Conservation (phyloP, 2,113 vertebrate species). For the Setophaga coronata region DNA sequence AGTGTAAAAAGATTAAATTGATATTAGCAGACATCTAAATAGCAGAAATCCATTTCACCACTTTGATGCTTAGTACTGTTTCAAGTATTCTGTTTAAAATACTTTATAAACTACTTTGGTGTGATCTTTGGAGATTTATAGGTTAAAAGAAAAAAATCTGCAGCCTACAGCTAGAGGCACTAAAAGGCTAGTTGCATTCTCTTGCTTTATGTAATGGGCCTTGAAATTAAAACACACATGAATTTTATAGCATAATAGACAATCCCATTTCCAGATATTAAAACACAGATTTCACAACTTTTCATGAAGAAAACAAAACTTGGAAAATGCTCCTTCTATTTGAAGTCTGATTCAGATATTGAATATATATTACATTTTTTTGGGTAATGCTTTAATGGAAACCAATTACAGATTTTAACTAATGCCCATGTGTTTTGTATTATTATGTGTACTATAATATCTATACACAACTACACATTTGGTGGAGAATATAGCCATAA, state of each 20-base stretch:
- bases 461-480: background rate
- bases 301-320: background rate
- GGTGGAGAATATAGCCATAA: background rate
- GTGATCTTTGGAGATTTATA: background rate
- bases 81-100: conserved; percentile 16
- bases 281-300: background rate
- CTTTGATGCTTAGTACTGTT: background rate
- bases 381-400: background rate
- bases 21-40: background rate
- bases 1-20: background rate
- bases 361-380: background rate
- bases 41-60: background rate
- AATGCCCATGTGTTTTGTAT: background rate
- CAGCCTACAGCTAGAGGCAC: background rate
- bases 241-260: conserved; percentile 34
- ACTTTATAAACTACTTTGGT: background rate
- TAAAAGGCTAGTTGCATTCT: background rate
- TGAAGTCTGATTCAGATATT: background rate
- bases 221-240: conserved; percentile 71
- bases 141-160: background rate
- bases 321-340: background rate
- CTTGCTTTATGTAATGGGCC: conserved; percentile 54
- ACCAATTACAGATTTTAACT: background rate
- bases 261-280: conserved; percentile 11
- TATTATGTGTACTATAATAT: background rate